phyloP scores from a whole-genome alignment of 2,888 invertebrate species.

The Pilophorus perplexus region DNA sequence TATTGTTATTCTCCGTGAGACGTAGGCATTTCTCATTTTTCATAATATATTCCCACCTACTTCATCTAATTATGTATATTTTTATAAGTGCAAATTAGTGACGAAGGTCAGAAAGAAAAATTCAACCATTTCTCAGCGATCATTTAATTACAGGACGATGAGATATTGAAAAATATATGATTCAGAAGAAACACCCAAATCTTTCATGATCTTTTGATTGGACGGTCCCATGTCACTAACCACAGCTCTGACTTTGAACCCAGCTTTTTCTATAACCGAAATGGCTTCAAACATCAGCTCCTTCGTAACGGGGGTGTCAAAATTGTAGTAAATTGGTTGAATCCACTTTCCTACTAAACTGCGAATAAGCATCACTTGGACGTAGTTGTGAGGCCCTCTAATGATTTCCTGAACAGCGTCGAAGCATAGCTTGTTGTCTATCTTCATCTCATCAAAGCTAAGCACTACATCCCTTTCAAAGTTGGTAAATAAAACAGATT shows the following conservation, averaged over 20 bases:
- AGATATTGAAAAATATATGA: no score
- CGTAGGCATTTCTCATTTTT: no score
- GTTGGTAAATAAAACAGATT: not conserved
- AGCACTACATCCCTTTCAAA: conserved; percentile 23
- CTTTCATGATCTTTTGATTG: conserved; percentile 11
- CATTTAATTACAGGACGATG: no score
- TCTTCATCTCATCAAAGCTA: conserved; percentile 36
- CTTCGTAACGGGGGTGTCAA: conserved; percentile 7
- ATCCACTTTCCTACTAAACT: no score
- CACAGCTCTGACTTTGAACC: conserved; percentile 1
- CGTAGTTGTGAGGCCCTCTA: conserved; percentile 27
- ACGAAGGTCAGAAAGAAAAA: no score
- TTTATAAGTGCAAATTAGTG: no score
- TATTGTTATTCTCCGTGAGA: no score
- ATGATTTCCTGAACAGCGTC: conserved; percentile 18
- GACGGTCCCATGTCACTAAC: conserved; percentile 13
- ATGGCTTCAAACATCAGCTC: conserved; percentile 2
- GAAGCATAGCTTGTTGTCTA: conserved; percentile 26
- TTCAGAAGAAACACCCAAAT: not conserved
- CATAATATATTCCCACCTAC: no score
- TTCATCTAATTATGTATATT: no score
- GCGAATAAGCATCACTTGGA: conserved; percentile 14
- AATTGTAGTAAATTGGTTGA: conserved; percentile 28
- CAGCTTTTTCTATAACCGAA: not conserved
- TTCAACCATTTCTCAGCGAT: no score